Percentiles rank a stretch among this genome's conserved stretches.
Evolutionary conservation across 2,888 invertebrate species (phyloP).

Genomic region (Cecidostiba fungosa): DNA sequence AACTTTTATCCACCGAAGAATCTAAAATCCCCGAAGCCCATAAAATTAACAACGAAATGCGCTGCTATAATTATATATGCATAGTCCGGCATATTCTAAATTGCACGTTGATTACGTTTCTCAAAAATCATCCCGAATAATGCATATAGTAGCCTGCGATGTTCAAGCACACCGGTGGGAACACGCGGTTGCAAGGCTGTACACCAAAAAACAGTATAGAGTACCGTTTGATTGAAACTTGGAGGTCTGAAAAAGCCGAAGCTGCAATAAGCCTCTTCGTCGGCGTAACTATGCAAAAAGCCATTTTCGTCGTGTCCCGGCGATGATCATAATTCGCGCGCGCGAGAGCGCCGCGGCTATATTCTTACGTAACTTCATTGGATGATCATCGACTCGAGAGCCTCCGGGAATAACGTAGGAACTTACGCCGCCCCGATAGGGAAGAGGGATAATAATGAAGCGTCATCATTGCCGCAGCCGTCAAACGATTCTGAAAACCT

Average conservation of each 20-base stretch:
- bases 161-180: neutral
- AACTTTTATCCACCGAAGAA: neutral
- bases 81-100: neutral
- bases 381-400: neutral
- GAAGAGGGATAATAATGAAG: constrained; percentile 48
- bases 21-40: neutral
- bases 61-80: neutral
- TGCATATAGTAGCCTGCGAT: neutral
- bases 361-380: constrained; percentile 37
- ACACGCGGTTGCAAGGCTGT: no score
- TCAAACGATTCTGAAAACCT: constrained; percentile 17
- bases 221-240: neutral
- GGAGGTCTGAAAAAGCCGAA: neutral
- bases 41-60: neutral
- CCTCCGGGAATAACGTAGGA: constrained; percentile 3
- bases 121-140: neutral
- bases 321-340: constrained; percentile 52
- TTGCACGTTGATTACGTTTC: neutral
- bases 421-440: constrained; percentile 18
- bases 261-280: neutral
- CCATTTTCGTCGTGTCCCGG: constrained; percentile 43
- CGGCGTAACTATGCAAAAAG: constrained; percentile 40
- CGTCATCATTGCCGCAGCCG: constrained; percentile 21
- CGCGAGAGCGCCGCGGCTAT: neutral
- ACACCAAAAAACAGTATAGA: neutral